Evolutionary conservation across 2,113 vertebrate genomes (phyloP), one percentile per base, ranked within the genome.

Genomic region (Festucalex cinctus): DNA sequence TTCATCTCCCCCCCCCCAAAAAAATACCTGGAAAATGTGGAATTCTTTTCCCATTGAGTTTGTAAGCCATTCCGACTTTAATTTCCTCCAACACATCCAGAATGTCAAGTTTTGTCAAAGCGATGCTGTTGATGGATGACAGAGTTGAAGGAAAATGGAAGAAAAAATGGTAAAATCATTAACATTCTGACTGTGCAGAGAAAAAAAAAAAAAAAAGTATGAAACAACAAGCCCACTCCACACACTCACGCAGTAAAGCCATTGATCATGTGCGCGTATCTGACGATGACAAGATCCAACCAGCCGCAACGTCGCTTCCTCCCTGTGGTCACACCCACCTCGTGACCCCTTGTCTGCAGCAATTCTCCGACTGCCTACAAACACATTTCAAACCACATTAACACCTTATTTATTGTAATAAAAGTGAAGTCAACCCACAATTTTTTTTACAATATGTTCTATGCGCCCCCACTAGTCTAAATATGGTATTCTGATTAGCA

Each of bases 201-300:
- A 19, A 20, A 36, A 66, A 8, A 13, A 3, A 22, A n/a, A n/a
- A n/a, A n/a, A n/a, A n/a, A n/a, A n/a, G n/a, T n/a, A n/a, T n/a
- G n/a, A n/a, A 49, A 56, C 35, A 6, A 63, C 0, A 73, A 53
- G 48, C 20, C 44, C 26, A 51, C 54, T 77, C 24, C 24, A 64
- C 13, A 37, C 72, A 88, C 96, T 95, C 89, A 99, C 97, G 94
- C 95, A 3, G 95, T 97, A 83, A 99, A 99, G 70, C 97, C 96
- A 46, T 99, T 98, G 82, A 99, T 94, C 97, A 99, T 99, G 80
- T 99, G 94, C 32, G 95, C 96, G 0, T 98, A 96, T 94, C 93
- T 92, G 71, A 98, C 91, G 63, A 95, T 98, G 85, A 98, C 90
- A 66, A 99, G 92, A 89, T 99, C 96, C 85, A 99, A 86, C 97